Evolutionary conservation across 2,113 vertebrate genomes (phyloP).

Genomic region (Guaruba guarouba): DNA sequence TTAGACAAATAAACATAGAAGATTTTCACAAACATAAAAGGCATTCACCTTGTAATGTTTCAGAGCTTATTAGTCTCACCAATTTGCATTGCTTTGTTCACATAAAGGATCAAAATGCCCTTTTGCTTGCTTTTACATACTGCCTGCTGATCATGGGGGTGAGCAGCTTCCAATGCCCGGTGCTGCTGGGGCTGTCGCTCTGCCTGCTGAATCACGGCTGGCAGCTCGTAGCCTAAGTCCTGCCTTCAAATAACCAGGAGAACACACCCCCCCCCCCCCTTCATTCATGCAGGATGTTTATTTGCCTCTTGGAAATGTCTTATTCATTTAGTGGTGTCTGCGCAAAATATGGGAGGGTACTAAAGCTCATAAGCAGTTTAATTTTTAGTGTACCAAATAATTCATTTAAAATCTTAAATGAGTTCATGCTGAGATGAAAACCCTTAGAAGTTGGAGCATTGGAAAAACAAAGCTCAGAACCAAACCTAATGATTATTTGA

Average conservation of each 20-base stretch:
- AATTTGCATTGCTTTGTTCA: slow-evolving; percentile 63
- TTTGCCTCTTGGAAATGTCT: not conserved
- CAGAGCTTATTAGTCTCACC: slow-evolving; percentile 48
- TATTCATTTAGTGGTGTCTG: not conserved
- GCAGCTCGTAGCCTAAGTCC: not conserved
- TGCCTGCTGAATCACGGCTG: slow-evolving; percentile 22
- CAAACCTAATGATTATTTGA: slow-evolving; percentile 22
- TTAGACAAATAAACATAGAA: slow-evolving; percentile 50
- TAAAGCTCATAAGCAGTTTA: slow-evolving; percentile 5
- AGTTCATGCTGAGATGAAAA: slow-evolving; percentile 56
- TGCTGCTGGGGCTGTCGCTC: not conserved
- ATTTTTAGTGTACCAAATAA: slow-evolving; percentile 41
- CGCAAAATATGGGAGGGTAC: not conserved
- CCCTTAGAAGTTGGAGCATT: not conserved
- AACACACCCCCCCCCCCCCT: not conserved
- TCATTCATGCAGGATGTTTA: not conserved
- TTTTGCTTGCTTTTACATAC: slow-evolving; percentile 37
- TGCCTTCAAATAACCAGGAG: not conserved
- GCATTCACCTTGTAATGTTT: slow-evolving; percentile 50
- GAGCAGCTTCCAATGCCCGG: not conserved
- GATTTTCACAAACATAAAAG: slow-evolving; percentile 44
- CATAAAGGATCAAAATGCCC: slow-evolving; percentile 66
- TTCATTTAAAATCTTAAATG: slow-evolving; percentile 59
- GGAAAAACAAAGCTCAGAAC: not conserved
- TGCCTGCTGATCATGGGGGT: not conserved